Conservation (phyloP, 2,888 invertebrate genomes). For the Plusia festucae region DNA sequence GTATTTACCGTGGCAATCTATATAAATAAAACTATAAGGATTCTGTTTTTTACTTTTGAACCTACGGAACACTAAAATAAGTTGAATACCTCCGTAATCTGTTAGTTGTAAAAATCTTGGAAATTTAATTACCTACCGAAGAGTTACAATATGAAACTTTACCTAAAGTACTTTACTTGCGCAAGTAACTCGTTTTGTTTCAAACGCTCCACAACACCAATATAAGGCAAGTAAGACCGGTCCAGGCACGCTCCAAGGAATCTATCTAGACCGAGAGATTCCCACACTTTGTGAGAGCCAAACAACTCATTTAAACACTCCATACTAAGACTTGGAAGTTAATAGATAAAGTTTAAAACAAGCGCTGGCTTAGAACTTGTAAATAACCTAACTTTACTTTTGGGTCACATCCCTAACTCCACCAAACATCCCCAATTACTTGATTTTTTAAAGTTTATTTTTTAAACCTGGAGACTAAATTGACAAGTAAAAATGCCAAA, state of each 20-base stretch:
- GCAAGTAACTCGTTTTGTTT: slow-evolving; percentile 26
- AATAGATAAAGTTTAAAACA: slow-evolving; percentile 47
- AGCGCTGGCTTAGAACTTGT: slow-evolving; percentile 30
- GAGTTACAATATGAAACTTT: neutral
- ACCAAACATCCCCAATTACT: slow-evolving; percentile 35
- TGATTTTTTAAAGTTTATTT: slow-evolving; percentile 22
- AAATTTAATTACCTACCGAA: too few species aligned
- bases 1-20: too few species aligned
- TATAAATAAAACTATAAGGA: too few species aligned
- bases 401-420: slow-evolving; percentile 27
- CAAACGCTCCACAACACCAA: slow-evolving; percentile 42
- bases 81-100: too few species aligned
- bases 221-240: slow-evolving; percentile 53
- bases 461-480: too few species aligned
- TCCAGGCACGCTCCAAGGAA: slow-evolving; percentile 56
- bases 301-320: slow-evolving; percentile 49
- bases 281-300: slow-evolving; percentile 61
- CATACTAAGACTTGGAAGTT: slow-evolving; percentile 45
- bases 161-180: slow-evolving; percentile 14
- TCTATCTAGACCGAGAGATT: slow-evolving; percentile 64
- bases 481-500: too few species aligned
- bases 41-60: too few species aligned
- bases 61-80: too few species aligned
- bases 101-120: too few species aligned
- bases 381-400: slow-evolving; percentile 19